A percentile compares a stretch with the other conserved stretches of the same genome.
Conservation (phyloP, 2,113 vertebrate genomes). For the Aegypius monachus region DNA sequence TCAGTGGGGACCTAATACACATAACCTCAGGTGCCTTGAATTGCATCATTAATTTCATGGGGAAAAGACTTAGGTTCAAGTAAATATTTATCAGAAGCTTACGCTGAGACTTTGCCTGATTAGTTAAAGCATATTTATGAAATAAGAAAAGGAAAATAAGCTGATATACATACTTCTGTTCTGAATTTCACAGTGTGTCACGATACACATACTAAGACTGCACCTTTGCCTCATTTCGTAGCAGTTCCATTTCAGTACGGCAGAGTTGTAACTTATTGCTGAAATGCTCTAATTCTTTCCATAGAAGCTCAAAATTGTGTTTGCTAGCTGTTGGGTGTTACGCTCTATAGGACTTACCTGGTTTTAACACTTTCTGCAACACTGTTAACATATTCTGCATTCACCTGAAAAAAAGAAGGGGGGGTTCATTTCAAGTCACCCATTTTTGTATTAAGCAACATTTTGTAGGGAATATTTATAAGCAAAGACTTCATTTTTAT, state of each 20-base stretch:
- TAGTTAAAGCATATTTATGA: background rate
- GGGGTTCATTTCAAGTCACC: background rate
- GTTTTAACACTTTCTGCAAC: conserved; percentile 72
- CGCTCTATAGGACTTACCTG: conserved; percentile 71
- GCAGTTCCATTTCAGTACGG: background rate
- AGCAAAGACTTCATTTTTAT: background rate
- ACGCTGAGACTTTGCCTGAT: background rate
- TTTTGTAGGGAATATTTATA: background rate
- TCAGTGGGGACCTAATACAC: background rate
- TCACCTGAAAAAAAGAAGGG: conserved; percentile 69
- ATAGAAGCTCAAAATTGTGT: background rate
- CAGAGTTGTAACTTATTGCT: background rate
- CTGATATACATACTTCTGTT: background rate
- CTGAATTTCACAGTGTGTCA: background rate
- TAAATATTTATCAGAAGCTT: background rate
- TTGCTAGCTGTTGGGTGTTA: background rate
- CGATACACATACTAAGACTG: background rate
- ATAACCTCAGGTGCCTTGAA: background rate
- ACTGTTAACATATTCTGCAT: conserved; percentile 71
- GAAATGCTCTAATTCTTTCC: background rate
- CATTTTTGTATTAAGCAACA: background rate
- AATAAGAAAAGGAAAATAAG: background rate
- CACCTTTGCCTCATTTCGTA: background rate
- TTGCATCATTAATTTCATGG: background rate
- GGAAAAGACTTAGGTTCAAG: background rate